These are phyloP conservation scores for Brachylomia viminalis DNA, from an alignment of 2,888 invertebrate genomes.

Conservation along the genomic window DNA sequence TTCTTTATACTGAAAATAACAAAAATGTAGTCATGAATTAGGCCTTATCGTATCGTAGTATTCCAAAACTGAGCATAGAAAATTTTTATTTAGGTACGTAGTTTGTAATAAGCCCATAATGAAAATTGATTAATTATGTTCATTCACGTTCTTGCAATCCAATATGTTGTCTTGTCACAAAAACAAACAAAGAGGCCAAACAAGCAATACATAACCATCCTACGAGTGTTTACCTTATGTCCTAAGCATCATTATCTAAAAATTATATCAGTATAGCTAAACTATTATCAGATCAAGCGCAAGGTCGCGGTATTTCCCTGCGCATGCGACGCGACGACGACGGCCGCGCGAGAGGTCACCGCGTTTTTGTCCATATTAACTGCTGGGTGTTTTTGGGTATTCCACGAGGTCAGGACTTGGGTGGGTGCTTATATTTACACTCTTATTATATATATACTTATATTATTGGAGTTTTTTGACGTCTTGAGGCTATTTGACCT, in stretches of 20 bases:
- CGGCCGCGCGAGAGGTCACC: constrained; percentile 57
- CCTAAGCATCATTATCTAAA: constrained; percentile 3
- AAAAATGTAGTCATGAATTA: too few species aligned
- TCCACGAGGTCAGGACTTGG: constrained; percentile 59
- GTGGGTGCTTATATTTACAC: constrained; percentile 39
- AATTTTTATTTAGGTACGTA: too few species aligned
- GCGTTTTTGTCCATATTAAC: constrained; percentile 46
- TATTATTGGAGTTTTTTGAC: constrained; percentile 29
- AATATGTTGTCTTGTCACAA: background rate
- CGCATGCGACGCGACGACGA: constrained; percentile 31
- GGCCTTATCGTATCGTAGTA: too few species aligned
- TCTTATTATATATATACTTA: background rate
- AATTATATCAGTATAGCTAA: constrained; percentile 22
- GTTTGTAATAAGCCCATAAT: background rate
- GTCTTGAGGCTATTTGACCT: constrained; percentile 12
- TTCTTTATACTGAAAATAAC: too few species aligned
- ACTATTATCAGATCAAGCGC: constrained; percentile 47
- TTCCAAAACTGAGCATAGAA: too few species aligned
- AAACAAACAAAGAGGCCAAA: background rate
- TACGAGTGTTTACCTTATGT: background rate
- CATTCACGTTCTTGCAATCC: background rate
- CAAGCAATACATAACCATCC: background rate
- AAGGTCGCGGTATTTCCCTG: constrained; percentile 54
- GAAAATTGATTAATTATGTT: background rate
- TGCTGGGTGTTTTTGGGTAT: constrained; percentile 58